A percentile compares a stretch with the other conserved stretches of the same genome.
Conservation (phyloP, 2,888 invertebrate species). For the Monoplex corrugatus region DNA sequence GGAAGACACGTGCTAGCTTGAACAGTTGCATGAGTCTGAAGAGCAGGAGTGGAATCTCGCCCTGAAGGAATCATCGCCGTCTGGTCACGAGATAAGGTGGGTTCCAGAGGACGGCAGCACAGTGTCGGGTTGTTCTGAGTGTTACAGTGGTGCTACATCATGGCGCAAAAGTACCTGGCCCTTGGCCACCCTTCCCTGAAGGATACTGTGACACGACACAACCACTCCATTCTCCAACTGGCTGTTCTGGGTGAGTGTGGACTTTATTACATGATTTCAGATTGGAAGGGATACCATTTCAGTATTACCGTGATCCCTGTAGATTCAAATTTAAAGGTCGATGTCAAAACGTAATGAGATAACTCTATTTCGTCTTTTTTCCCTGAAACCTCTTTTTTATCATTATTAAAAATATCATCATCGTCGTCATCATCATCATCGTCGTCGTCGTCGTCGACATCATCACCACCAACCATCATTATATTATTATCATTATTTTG, state of each 20-base stretch:
- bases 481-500: too few relatives aligned
- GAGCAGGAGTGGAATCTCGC: neutral
- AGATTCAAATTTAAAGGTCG: too few relatives aligned
- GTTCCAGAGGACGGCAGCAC: neutral
- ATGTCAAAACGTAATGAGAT: too few relatives aligned
- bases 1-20: too few relatives aligned
- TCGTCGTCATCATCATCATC: neutral
- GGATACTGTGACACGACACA: constrained; percentile 71
- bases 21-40: neutral
- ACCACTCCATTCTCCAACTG: constrained; percentile 70
- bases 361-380: too few relatives aligned
- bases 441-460: neutral
- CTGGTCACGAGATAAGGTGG: too few relatives aligned
- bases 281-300: too few relatives aligned
- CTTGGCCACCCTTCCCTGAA: constrained; percentile 70
- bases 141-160: neutral
- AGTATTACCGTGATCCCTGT: too few relatives aligned
- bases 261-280: too few relatives aligned
- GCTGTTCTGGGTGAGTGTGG: constrained; percentile 72
- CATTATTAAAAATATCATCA: neutral
- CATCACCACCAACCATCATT: too few relatives aligned
- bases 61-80: too few relatives aligned
- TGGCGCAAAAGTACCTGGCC: constrained; percentile 51
- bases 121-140: neutral
- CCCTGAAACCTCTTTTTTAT: too few relatives aligned